Evolutionary conservation across 2,113 vertebrate species (phyloP).

Genomic region (Scophthalmus maximus): DNA sequence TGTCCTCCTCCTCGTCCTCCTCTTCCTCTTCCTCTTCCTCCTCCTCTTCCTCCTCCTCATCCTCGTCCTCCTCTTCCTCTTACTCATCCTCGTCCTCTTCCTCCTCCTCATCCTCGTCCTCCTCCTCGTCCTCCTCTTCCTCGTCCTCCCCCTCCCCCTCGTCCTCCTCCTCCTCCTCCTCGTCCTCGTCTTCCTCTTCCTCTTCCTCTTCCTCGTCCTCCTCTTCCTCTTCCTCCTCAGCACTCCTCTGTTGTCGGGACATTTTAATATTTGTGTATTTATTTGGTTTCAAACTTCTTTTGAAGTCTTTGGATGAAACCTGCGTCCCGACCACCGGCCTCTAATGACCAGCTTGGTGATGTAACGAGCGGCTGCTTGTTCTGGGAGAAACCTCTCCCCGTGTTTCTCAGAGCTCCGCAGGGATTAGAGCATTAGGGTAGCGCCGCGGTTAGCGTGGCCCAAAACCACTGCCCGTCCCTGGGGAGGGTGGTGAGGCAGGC

Average conservation of each 20-base stretch:
- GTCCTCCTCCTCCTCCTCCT: slow-evolving; percentile 1
- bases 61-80: not conserved
- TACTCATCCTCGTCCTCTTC: too few relatives aligned
- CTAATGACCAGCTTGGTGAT: slow-evolving; percentile 29
- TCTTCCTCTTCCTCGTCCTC: slow-evolving; percentile 4
- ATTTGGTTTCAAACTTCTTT: not conserved
- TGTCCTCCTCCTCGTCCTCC: not conserved
- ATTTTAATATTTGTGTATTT: not conserved
- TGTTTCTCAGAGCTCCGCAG: slow-evolving; percentile 62
- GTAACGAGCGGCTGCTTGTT: slow-evolving; percentile 44
- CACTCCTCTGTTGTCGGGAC: too few relatives aligned
- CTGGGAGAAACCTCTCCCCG: slow-evolving; percentile 47
- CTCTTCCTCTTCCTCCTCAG: not conserved
- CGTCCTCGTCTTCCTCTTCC: not conserved
- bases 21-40: not conserved
- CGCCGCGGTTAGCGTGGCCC: slow-evolving; percentile 1
- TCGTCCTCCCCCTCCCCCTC: not conserved
- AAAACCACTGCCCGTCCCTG: slow-evolving; percentile 31
- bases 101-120: slow-evolving; percentile 11
- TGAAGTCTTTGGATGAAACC: not conserved
- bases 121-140: not conserved
- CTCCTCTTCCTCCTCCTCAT: slow-evolving; percentile 9
- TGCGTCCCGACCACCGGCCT: not conserved
- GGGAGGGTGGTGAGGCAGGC: slow-evolving; percentile 3
- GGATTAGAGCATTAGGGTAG: slow-evolving; percentile 12